Conservation (phyloP, 2,888 invertebrate genomes). For the Dolichopus griseipennis region DNA sequence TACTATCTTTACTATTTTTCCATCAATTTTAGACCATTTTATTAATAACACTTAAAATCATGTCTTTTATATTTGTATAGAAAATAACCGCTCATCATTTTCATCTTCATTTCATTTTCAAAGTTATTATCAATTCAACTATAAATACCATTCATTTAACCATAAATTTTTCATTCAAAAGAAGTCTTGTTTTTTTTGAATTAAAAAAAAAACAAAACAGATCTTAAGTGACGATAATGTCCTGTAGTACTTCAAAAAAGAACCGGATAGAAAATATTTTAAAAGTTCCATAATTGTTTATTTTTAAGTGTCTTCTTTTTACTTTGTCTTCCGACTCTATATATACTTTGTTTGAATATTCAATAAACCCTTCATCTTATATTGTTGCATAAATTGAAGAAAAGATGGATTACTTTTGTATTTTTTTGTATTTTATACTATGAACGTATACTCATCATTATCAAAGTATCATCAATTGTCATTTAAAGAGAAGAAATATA, state of each 20-base stretch:
- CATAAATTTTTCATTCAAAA: too few species aligned
- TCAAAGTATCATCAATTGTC: not conserved
- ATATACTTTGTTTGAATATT: not conserved
- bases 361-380: not conserved
- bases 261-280: not conserved
- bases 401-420: not conserved
- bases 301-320: not conserved
- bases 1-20: too few species aligned
- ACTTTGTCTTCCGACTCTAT: not conserved
- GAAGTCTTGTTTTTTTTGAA: too few species aligned
- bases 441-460: not conserved
- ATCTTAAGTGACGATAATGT: conserved; percentile 12
- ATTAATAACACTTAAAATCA: too few species aligned
- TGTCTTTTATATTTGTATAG: too few species aligned
- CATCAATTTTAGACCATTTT: too few species aligned
- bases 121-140: too few species aligned
- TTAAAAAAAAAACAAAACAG: conserved; percentile 15
- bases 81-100: too few species aligned
- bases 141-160: too few species aligned
- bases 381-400: not conserved
- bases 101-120: too few species aligned
- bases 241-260: not conserved
- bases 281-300: not conserved
- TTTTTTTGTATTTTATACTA: not conserved
- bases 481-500: not conserved